Base-by-base conservation (phyloP, 2,797 vertebrate genomes). In the Molossus alvarezi region DNA sequence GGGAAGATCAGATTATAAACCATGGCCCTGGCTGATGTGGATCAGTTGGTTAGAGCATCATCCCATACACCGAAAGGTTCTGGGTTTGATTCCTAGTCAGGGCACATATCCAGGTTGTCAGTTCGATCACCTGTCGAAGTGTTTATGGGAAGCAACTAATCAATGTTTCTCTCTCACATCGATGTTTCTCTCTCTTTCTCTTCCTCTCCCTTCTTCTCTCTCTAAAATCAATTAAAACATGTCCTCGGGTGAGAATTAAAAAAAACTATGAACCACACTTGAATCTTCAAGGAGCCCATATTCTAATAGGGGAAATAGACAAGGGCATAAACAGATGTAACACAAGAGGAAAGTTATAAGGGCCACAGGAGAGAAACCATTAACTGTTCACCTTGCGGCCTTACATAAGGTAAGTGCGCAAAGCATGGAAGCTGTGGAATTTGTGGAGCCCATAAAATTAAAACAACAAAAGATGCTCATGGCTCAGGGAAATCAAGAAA, bases 391-490 rank as follows among this genome's bases (percentile, higher is more conserved):
- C 20, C 60, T 72, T 76, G 14, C 13, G 81, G 17, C 17, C 51
- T 73, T n/a, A 33, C 25, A 76, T 37, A 27, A 8, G 33, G 11
- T 51, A 65, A n/a, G 10, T n/a, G 6, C 51, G 62, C 17, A 76
- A 60, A 88, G 25, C 14, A 57, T 1, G 11, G 21, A 3, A 6
- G 41, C 55, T 81, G 6, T 20, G 65, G 6, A 29, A 53, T 58
- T 48, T 81, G 15, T 51, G 64, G n/a, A 94, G 11, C 62, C n/a
- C 71, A 27, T n/a, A 82, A 72, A 91, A 82, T 76, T 67, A 67
- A 88, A 80, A 80, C 9, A 55, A 72, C 6, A 41, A 57, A 71
- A 72, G 29, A 21, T 57, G 62, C 3, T 58, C 80, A 83, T 41
- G 27, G 23, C 1, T 81, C 27, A 15, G 8, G 15, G 58, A 80